Conservation (phyloP, 2,888 invertebrate species). For the Lasioglossum marginatum region DNA sequence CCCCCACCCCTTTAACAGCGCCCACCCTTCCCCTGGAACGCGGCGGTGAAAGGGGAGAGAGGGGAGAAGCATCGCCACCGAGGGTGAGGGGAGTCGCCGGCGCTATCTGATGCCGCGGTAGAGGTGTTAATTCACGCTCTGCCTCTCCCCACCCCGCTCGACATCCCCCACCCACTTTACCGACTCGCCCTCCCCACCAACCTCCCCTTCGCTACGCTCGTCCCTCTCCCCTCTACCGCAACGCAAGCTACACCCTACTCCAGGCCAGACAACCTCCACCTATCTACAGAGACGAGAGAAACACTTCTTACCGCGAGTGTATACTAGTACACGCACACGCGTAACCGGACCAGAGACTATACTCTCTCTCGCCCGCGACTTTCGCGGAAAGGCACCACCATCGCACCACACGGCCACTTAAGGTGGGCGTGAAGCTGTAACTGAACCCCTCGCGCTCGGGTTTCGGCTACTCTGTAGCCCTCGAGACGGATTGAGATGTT, state of each 20-base stretch:
- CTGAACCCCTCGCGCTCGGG: slow-evolving; percentile 38
- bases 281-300: background rate
- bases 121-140: slow-evolving; percentile 83
- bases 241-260: background rate
- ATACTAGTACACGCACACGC: slow-evolving; percentile 40
- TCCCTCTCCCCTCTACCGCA: background rate
- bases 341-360: background rate
- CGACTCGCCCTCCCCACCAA: background rate
- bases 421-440: slow-evolving; percentile 39
- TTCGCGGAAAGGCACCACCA: slow-evolving; percentile 4
- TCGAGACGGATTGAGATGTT: background rate
- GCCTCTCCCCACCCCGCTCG: slow-evolving; percentile 50
- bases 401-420: slow-evolving; percentile 22
- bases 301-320: slow-evolving; percentile 28
- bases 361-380: background rate
- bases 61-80: slow-evolving; percentile 37
- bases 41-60: slow-evolving; percentile 20
- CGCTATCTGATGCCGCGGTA: slow-evolving; percentile 81
- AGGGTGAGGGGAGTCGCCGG: slow-evolving; percentile 70
- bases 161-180: slow-evolving; percentile 8
- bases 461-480: slow-evolving; percentile 25
- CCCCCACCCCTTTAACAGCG: slow-evolving; percentile 18
- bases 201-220: background rate
- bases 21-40: slow-evolving; percentile 28
- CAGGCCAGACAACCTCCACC: background rate